Base-by-base conservation (phyloP, 2,113 vertebrate species). In the Festucalex cinctus region DNA sequence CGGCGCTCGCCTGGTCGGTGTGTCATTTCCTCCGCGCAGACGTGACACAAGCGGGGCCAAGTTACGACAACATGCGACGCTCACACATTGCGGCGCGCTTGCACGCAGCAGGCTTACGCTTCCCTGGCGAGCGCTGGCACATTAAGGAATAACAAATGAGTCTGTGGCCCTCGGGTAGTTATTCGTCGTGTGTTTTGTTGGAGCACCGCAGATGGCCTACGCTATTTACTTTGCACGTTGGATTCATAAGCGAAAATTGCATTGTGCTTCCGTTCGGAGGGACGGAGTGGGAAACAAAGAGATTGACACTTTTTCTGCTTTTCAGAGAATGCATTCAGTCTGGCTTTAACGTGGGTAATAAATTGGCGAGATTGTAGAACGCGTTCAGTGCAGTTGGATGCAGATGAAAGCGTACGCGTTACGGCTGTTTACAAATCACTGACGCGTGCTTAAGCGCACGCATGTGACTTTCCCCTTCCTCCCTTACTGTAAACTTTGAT, bases 61-160 rank as follows among this genome's bases (percentile, higher is more conserved):
- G 80, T 86, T 83, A 83, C 82, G n/a, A n/a, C n/a, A n/a, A 86
- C 80, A 39, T 76, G 79, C 73, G 77, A 76, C 53, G 77, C 63
- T 79, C 67, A 20, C 67, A 20, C 76, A 9, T 66, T 65, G 53
- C 65, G 0, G 26, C 28, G 75, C 49, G 65, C 76, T 84, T 84
- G 85, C 80, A 75, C 72, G 41, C 81, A 78, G 81, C 80, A 77
- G 83, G 78, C 79, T 63, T 69, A 69, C 72, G 73, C 81, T 74
- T 82, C 82, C 83, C 85, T 26, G 26, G 81, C 82, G 86, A 88
- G 83, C 58, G 22, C 79, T 86, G 82, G 80, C 85, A 86, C 87
- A 89, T 90, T 88, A 89, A 87, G 84, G 85, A 84, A 85, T 87
- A 89, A 87, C 83, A 87, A 89, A 90, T 84, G 80, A 89, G 80